Percentiles rank a stretch among this genome's conserved stretches.
Conservation (phyloP, 1,140 invertebrate species). For the Procambarus virginalis region DNA sequence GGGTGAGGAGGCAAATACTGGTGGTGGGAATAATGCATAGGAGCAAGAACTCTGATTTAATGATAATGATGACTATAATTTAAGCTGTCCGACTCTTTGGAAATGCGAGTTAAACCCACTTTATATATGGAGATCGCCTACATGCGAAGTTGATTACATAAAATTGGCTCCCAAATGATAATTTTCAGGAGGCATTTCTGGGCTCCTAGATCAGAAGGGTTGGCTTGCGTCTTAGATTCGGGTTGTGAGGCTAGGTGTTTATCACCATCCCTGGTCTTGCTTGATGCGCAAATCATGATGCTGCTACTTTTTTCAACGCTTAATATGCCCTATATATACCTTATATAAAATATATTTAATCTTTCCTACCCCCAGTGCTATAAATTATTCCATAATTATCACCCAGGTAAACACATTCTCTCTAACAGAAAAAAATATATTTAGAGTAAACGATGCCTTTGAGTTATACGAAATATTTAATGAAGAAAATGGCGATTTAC, state of each 20-base stretch:
- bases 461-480: background rate
- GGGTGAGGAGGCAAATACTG: background rate
- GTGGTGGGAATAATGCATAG: no score
- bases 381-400: background rate
- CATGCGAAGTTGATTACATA: slow-evolving; percentile 4
- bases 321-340: no score
- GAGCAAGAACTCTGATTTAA: no score
- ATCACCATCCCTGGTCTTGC: no score
- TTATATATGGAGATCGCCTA: background rate
- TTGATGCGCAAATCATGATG: no score
- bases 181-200: slow-evolving; percentile 3
- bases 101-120: background rate
- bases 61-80: background rate
- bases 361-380: background rate
- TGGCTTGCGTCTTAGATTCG: background rate
- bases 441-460: background rate
- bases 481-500: background rate
- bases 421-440: background rate
- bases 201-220: background rate
- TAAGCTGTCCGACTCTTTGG: background rate
- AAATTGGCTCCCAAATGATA: background rate
- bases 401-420: background rate
- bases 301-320: no score
- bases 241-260: no score
- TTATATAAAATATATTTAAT: background rate